These are phyloP conservation scores for Platygyra sinensis DNA, from an alignment of 64 coral and sea anemone genomes.

Conservation along the genomic window DNA sequence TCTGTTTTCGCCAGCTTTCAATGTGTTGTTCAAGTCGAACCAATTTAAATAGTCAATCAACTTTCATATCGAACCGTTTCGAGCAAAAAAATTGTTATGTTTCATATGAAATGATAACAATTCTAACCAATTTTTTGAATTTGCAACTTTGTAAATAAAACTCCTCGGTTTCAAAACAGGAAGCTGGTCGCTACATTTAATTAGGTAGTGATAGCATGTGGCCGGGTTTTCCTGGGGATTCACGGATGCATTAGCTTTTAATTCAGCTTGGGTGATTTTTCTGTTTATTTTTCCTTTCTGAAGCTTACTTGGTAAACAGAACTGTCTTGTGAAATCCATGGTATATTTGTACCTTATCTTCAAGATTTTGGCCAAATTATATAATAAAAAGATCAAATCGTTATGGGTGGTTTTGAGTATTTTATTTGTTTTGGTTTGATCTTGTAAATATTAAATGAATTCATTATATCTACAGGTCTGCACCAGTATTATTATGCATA, in stretches of 20 bases:
- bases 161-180: neutral
- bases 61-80: slow-evolving; percentile 6
- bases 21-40: neutral
- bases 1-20: neutral
- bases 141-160: slow-evolving; percentile 24
- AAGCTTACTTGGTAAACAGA: neutral
- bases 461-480: too few species aligned
- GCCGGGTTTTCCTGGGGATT: neutral
- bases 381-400: slow-evolving; percentile 40
- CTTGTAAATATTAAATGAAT: too few species aligned
- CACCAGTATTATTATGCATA: too few species aligned
- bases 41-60: neutral
- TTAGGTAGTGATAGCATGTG: neutral
- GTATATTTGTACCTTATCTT: slow-evolving; percentile 34
- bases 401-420: neutral
- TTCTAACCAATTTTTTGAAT: neutral
- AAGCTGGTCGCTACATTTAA: neutral
- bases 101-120: neutral
- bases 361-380: slow-evolving; percentile 41
- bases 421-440: neutral
- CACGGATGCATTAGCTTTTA: neutral
- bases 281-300: neutral
- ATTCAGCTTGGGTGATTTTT: neutral
- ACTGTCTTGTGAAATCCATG: slow-evolving; percentile 5
- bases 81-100: neutral